Evolutionary conservation across 2,113 vertebrate genomes (phyloP), one percentile per base, ranked within the genome.

Genomic region (Phoxinus phoxinus): DNA sequence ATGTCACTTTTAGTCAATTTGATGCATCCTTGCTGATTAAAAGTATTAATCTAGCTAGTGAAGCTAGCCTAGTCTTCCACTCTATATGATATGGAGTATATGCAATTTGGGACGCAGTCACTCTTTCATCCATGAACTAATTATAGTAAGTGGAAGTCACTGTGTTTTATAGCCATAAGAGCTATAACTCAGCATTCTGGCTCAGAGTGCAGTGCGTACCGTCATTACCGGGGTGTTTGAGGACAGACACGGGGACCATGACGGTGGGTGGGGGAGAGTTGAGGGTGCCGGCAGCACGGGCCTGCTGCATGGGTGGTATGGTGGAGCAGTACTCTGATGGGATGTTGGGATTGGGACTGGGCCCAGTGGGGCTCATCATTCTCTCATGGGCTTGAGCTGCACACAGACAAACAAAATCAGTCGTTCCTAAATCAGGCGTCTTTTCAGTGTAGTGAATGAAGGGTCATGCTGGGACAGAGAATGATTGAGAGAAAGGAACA

Each of bases 321-420:
- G 94, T 91, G 78, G 95, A 93, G 94, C 93, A 95, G 91, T 90
- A 92, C 83, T 96, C 97, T 84, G 96, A 95, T 17, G 94, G 95
- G 81, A 93, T 88, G 91, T 93, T 95, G 88, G 96, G 95, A 91
- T 91, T 96, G 23, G 95, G 94, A 86, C 91, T 94, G 86, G 95
- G 94, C 91, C 95, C 95, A 82, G 96, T 96, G 85, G 97, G 96
- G 93, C 95, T 98, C 97, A 99, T 98, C 97, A 97, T 98, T 93
- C 96, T 96, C 94, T 97, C 96, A 93, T 98, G 95, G 89, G 97
- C 97, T 94, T 97, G 97, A 90, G 96, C 98, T 99, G 89, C 88
- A 92, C 65, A 71, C 81, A 83, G 46, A 83, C 81, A 83, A 37
- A 79, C 76, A 79, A 58, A 61, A 76, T 53, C 74, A 76, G 74